phyloP scores from a whole-genome alignment of 92 coral and sea anemone genomes.

The Palythoa heliodiscus region DNA sequence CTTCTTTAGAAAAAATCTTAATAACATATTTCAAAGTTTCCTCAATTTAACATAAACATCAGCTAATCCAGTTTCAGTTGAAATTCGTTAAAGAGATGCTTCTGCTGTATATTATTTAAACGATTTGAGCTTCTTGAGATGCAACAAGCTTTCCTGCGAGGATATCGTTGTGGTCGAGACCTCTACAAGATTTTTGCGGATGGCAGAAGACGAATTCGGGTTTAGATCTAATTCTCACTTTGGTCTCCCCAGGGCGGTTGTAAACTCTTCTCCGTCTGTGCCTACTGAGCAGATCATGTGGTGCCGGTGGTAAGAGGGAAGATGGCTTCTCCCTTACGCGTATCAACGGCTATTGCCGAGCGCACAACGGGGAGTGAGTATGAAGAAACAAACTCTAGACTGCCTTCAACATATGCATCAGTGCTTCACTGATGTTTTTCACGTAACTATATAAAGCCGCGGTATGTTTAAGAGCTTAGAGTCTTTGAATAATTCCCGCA shows the following conservation, averaged over 20 bases:
- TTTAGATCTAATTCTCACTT: conserved; percentile 22
- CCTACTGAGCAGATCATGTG: conserved; percentile 14
- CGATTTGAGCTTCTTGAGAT: not conserved
- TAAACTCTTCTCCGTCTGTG: conserved; percentile 36
- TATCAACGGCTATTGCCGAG: no score
- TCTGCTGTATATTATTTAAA: no score
- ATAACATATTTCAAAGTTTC: no score
- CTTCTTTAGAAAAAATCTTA: no score
- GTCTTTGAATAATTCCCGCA: no score
- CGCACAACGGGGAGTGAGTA: no score
- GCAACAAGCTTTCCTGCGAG: not conserved
- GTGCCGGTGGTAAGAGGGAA: conserved; percentile 36
- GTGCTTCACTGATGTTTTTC: no score
- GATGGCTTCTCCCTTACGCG: conserved; percentile 31
- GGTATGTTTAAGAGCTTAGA: no score
- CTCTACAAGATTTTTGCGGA: conserved; percentile 18
- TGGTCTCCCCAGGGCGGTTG: conserved; percentile 35
- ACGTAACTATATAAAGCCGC: no score
- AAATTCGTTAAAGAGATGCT: not conserved
- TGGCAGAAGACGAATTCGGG: conserved; percentile 59
- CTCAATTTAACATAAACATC: no score
- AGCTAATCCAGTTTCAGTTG: not conserved
- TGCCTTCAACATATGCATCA: no score
- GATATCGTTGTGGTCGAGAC: not conserved
- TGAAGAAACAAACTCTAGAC: no score